These are phyloP conservation scores for Tenthredo notha DNA, from an alignment of 2,888 invertebrate species.

Conservation along the genomic window DNA sequence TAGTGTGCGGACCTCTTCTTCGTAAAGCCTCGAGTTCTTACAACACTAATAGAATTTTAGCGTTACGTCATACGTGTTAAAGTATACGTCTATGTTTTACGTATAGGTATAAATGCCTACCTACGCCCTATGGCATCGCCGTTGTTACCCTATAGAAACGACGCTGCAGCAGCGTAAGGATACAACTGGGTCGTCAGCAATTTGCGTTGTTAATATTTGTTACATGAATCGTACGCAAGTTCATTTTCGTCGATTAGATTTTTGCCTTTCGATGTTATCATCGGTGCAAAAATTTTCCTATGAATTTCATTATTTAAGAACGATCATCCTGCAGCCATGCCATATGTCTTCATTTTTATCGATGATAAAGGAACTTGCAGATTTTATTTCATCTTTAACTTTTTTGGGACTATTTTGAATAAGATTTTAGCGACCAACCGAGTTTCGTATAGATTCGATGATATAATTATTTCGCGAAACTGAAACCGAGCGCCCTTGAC, in stretches of 20 bases:
- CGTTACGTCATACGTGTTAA: slow-evolving; percentile 40
- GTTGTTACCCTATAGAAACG: not conserved
- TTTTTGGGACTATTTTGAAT: not conserved
- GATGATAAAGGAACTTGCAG: not conserved
- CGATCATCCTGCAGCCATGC: not conserved
- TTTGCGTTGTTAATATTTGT: slow-evolving; percentile 19
- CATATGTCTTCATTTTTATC: not conserved
- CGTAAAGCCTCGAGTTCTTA: slow-evolving; percentile 1
- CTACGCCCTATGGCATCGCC: slow-evolving; percentile 19
- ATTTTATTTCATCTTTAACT: not conserved
- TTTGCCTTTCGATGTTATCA: not conserved
- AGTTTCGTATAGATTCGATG: not conserved
- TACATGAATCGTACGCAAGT: not conserved
- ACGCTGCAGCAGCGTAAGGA: not conserved
- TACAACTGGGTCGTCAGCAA: slow-evolving; percentile 33
- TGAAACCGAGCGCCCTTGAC: slow-evolving; percentile 50
- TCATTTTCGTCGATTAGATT: slow-evolving; percentile 12
- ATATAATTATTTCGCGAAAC: slow-evolving; percentile 37
- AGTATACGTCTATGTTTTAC: not conserved
- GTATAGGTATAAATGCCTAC: not conserved
- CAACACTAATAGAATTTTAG: slow-evolving; percentile 46
- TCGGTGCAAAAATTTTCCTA: not conserved
- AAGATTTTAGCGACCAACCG: not conserved
- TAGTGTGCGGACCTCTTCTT: slow-evolving; percentile 41
- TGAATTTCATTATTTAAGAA: not conserved